Base-by-base conservation (phyloP, 2,797 vertebrate species). In the Oreochromis mossambicus region DNA sequence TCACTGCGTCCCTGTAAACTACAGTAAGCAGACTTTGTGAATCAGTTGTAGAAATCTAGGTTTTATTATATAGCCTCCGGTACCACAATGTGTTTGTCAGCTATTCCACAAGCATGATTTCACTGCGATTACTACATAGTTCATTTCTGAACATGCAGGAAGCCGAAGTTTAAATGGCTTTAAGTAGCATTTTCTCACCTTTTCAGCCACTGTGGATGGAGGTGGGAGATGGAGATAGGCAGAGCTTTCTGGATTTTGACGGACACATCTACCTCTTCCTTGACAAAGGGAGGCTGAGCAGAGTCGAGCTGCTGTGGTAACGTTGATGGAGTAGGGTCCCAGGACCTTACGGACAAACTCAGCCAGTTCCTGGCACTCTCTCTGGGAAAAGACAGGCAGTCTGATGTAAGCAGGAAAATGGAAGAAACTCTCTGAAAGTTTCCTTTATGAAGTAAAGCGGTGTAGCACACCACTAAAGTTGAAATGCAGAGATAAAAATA, bases 191-290 rank as follows among this genome's bases (percentile, higher is more conserved):
- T 76, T 14, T 9, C 51, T 80, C 70, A 84, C 87, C 66, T 94
- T 94, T 14, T 94, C 93, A 38, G 29, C 63, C 41, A 66, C 77
- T 24, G 94, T 86, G 3, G 80, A 15, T 1, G 94, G 86, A 1
- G 94, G 84, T 38, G 93, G 93, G 21, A 97, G 96, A 80, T 97
- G 97, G 76, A 97, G 94, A 86, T 95, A 97, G 80, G 92, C 88
- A 2, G 94, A 93, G 84, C 87, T 95, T 43, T 93, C 94, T 21
- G 92, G 93, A 73, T 95, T 94, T 83, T 94, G 96, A 50, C 96
- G 96, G 77, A 97, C 86, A 2, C 97, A 97, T 24, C 96, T 95
- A 21, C 97, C 97, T 36, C 94, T 95, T 21, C 96, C 96, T 88
- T 96, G 93, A 85, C 97, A 97, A 80, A 97, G 90, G 1, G 93